A percentile compares a stretch with the other conserved stretches of the same genome.
These are phyloP conservation scores for Papilio elwesi DNA, from an alignment of 2,888 invertebrate species.

Conservation along the genomic window DNA sequence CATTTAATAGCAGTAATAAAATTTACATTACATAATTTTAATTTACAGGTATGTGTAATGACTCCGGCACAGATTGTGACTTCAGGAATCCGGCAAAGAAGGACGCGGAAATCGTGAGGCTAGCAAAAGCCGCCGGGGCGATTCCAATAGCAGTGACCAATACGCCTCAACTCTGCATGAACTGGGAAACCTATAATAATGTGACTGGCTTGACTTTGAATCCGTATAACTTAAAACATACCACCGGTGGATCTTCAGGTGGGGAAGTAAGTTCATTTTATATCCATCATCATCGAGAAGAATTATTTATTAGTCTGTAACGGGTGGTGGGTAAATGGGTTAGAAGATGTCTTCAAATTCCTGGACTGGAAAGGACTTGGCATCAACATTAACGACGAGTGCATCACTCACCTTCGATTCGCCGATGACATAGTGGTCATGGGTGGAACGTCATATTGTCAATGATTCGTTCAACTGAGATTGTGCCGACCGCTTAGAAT, in stretches of 20 bases:
- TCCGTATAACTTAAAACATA: conserved; percentile 93
- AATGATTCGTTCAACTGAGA: too few species aligned
- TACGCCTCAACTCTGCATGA: conserved; percentile 95
- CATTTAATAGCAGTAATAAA: too few species aligned
- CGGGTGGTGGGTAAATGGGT: too few species aligned
- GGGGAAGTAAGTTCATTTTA: conserved; percentile 85
- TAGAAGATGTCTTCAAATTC: too few species aligned
- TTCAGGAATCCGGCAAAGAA: conserved; percentile 85
- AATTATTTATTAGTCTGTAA: too few species aligned
- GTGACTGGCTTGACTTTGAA: conserved; percentile 94
- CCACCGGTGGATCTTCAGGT: conserved; percentile 95
- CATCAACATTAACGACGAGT: too few species aligned
- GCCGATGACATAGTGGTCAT: too few species aligned
- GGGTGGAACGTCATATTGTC: too few species aligned
- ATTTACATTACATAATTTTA: neutral
- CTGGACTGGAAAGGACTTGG: too few species aligned
- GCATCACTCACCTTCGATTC: too few species aligned
- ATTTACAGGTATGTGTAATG: conserved; percentile 88
- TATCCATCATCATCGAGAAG: too few species aligned
- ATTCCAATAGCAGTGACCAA: conserved; percentile 95
- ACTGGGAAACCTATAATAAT: conserved; percentile 95
- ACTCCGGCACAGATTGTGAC: conserved; percentile 87
- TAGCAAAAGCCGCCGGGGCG: conserved; percentile 90
- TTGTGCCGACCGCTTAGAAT: too few species aligned
- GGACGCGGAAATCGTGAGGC: conserved; percentile 89